Base-by-base conservation (phyloP, 2,113 vertebrate species). In the Uria lomvia region DNA sequence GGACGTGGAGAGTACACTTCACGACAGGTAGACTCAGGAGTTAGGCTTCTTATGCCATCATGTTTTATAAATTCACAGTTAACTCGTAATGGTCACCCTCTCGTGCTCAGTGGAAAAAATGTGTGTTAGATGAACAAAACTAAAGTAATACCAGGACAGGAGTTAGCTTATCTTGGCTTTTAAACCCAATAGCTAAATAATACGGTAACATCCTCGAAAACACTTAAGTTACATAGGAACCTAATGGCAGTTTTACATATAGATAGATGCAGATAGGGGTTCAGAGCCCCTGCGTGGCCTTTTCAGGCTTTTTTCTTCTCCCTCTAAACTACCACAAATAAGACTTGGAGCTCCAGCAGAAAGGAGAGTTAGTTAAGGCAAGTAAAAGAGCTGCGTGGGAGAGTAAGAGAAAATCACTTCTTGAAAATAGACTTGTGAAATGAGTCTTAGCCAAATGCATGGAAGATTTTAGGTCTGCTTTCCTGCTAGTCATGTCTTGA, bases 361-460 rank as follows among this genome's bases (percentile, higher is more conserved):
- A 67, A 42, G 6, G 17, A 27, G 34, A 71, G 26, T 62, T 92
- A 60, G 43, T 90, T 88, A 66, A 90, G 45, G 24, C 53, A 88
- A 95, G 27, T 53, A 45, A 36, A 80, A 91, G 71, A 56, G 23
- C 30, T 67, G 29, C 0, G 32, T 86, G 83, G 79, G 63, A 94
- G 75, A 90, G 59, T 65, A 66, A 71, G 58, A 92, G 71, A 92
- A 90, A 86, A 83, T 86, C 10, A 15, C 47, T 50, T n/a, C 12
- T 38, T 86, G 72, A 86, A 77, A 92, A 71, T 11, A 92, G 63
- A 77, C 14, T 62, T 89, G 79, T 55, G 89, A 91, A 92, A 62
- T 55, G 17, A 62, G 12, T 67, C 47, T 77, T 71, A 66, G 86
- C 63, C 63, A 84, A 91, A 55, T 9, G 22, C 56, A 47, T 59